These are phyloP conservation scores for Sphyrna mokarran DNA, from an alignment of 2,113 vertebrate genomes.

Conservation along the genomic window DNA sequence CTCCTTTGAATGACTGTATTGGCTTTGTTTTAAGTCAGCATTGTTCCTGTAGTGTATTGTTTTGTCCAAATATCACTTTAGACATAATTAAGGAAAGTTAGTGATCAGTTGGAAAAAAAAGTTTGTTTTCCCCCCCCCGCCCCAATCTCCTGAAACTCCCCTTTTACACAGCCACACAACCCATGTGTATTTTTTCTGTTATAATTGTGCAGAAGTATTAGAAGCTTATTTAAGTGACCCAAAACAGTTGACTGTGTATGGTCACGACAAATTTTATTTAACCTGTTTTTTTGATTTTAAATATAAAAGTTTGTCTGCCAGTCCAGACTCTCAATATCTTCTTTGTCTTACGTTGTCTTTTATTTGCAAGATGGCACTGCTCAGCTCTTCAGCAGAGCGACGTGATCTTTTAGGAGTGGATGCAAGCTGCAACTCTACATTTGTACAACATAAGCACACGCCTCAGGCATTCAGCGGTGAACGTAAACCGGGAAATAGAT, in stretches of 20 bases:
- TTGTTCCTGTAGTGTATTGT: constrained; percentile 36
- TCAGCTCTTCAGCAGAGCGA: not conserved
- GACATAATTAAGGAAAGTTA: constrained; percentile 37
- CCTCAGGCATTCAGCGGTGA: not conserved
- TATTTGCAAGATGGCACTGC: not conserved
- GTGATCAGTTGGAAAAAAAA: constrained; percentile 26
- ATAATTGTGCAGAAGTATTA: constrained; percentile 35
- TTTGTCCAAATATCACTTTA: constrained; percentile 35
- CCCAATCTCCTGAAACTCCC: not conserved
- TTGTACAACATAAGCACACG: not conserved
- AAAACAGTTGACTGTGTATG: constrained; percentile 31
- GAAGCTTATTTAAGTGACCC: constrained; percentile 37
- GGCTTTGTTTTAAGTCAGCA: constrained; percentile 31
- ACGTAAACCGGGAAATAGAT: not conserved
- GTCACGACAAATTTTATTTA: constrained; percentile 36
- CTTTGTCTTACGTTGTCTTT: constrained; percentile 28
- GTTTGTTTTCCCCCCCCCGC: not conserved
- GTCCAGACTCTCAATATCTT: constrained; percentile 36
- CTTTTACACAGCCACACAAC: constrained; percentile 1
- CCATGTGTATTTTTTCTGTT: constrained; percentile 32
- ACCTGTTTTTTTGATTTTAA: constrained; percentile 36
- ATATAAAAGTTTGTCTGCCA: constrained; percentile 36
- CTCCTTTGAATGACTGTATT: constrained; percentile 34
- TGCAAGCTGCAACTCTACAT: not conserved
- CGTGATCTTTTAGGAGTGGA: not conserved